A percentile compares a stretch with the other conserved stretches of the same genome.
Conservation (phyloP, 2,797 vertebrate species). For the Xenentodon cancila region DNA sequence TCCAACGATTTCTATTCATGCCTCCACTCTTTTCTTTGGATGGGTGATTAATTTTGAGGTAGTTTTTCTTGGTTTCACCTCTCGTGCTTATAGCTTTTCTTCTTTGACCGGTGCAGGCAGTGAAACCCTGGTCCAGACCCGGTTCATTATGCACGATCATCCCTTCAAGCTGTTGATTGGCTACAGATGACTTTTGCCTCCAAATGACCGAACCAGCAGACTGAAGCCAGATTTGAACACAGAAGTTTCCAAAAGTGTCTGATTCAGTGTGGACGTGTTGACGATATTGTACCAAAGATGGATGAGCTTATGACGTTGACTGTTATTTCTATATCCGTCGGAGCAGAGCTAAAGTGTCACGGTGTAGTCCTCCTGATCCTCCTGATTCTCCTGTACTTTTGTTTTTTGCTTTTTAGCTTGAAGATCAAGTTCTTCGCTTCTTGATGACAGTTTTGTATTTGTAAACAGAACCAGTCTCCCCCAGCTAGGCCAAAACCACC, state of each 20-base stretch:
- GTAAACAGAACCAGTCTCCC: not conserved
- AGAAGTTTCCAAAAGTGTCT: slow-evolving; percentile 45
- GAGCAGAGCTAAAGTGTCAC: not conserved
- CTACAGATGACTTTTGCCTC: slow-evolving; percentile 49
- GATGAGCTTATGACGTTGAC: not conserved
- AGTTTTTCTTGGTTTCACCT: no score
- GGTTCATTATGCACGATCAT: slow-evolving; percentile 13
- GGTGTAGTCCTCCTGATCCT: no score
- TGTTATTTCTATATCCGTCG: slow-evolving; percentile 6
- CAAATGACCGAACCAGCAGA: slow-evolving; percentile 21
- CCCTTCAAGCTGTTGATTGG: slow-evolving; percentile 40
- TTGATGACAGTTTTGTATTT: no score
- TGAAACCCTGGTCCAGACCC: slow-evolving; percentile 11
- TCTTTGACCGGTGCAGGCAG: not conserved
- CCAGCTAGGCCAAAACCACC: slow-evolving; percentile 7
- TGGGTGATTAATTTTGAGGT: no score
- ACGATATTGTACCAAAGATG: not conserved
- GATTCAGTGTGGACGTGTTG: slow-evolving; percentile 3
- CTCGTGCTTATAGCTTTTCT: not conserved
- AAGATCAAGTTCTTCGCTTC: no score
- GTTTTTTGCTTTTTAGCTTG: no score
- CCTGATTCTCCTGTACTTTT: no score
- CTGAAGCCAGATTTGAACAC: slow-evolving; percentile 29
- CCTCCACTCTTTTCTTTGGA: no score
- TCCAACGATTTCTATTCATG: no score